phyloP scores from a whole-genome alignment of 2,113 vertebrate genomes.

The Urocolius indicus region DNA sequence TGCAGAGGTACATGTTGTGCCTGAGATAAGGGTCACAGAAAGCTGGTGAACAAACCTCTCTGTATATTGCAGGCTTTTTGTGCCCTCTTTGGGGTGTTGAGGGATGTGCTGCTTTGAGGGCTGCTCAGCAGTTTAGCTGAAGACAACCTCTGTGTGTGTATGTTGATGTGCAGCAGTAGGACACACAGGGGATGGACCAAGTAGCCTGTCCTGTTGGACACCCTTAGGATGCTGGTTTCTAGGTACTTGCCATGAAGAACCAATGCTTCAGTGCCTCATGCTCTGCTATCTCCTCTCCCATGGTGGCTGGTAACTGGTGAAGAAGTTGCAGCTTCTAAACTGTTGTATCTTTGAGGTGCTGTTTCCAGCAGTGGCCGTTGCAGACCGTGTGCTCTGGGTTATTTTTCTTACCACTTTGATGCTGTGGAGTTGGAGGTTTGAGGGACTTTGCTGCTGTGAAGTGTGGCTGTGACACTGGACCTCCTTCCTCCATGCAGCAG shows the following conservation, averaged over 20 bases:
- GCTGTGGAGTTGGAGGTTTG: not conserved
- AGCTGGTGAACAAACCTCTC: not conserved
- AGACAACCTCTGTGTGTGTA: fast-evolving
- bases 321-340: not conserved
- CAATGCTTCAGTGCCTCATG: not conserved
- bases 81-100: too few relatives aligned
- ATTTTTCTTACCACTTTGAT: not conserved
- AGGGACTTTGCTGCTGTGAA: not conserved
- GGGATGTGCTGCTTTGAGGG: not conserved
- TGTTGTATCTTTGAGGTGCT: not conserved
- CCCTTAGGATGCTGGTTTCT: not conserved
- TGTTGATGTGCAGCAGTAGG: fast-evolving
- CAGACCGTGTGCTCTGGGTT: not conserved
- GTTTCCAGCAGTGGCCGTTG: not conserved
- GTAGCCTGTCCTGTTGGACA: not conserved
- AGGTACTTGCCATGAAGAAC: not conserved
- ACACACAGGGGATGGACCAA: fast-evolving
- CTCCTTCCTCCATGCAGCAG: not conserved
- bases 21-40: not conserved
- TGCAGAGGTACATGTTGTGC: fast-evolving
- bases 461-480: fast-evolving
- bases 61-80: not conserved
- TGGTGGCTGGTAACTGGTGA: not conserved
- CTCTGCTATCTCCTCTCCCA: not conserved
- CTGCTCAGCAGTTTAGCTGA: not conserved